phyloP scores from a whole-genome alignment of 2,888 invertebrate species.

The Gortyna flavago region DNA sequence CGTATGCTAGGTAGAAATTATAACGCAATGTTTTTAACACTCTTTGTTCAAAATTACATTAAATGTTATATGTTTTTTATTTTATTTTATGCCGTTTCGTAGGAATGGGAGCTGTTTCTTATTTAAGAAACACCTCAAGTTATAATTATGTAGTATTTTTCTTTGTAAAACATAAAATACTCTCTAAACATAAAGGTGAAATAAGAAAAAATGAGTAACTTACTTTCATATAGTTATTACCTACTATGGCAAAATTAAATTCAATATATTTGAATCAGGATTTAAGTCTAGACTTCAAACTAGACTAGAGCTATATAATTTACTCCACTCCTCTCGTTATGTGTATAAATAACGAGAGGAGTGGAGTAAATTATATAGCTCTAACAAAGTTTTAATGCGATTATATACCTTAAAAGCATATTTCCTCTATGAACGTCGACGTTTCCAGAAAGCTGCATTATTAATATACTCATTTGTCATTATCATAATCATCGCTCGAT shows the following conservation, averaged over 20 bases:
- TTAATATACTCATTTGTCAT: neutral
- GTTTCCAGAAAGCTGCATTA: neutral
- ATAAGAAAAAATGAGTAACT: neutral
- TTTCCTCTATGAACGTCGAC: neutral
- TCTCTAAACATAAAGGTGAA: too few species aligned
- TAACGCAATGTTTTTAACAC: constrained; percentile 48
- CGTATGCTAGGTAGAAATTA: constrained; percentile 48
- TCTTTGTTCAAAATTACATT: constrained; percentile 32
- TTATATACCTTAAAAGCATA: neutral
- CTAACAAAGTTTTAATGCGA: neutral
- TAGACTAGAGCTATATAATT: too few species aligned
- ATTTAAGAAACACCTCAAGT: neutral
- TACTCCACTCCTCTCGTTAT: too few species aligned
- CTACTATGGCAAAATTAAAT: neutral
- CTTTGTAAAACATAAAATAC: neutral
- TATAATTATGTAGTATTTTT: neutral
- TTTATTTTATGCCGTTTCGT: constrained; percentile 3
- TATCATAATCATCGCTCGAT: neutral
- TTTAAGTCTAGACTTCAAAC: neutral
- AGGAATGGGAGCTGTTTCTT: neutral
- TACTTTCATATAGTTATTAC: neutral
- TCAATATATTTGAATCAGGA: neutral
- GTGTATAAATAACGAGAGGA: too few species aligned
- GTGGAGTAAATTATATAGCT: neutral
- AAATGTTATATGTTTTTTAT: constrained; percentile 31